These are phyloP conservation scores for Leucophora obtusa DNA, from an alignment of 2,888 invertebrate species.

Conservation along the genomic window DNA sequence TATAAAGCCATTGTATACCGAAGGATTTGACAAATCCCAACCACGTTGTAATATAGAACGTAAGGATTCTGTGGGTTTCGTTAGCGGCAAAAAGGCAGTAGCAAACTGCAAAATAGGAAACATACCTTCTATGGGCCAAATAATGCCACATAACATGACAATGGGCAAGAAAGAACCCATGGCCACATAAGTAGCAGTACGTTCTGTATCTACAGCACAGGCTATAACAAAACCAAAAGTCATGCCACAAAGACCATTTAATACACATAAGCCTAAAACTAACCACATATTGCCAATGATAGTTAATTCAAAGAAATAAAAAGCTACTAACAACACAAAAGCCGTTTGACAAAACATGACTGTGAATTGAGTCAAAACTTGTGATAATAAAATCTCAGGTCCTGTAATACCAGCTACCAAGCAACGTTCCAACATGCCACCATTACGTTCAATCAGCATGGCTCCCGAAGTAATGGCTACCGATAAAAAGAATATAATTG, in stretches of 20 bases:
- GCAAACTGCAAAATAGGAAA: slow-evolving; percentile 85
- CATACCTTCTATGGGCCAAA: slow-evolving; percentile 98
- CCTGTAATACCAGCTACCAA: slow-evolving; percentile 90
- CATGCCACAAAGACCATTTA: slow-evolving; percentile 96
- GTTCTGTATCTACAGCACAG: slow-evolving; percentile 88
- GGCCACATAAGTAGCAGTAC: slow-evolving; percentile 91
- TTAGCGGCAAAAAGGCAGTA: slow-evolving; percentile 89
- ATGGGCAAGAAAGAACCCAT: slow-evolving; percentile 92
- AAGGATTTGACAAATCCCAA: slow-evolving; percentile 85
- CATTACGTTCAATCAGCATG: slow-evolving; percentile 92
- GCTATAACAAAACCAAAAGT: slow-evolving; percentile 92
- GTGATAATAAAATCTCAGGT: slow-evolving; percentile 91
- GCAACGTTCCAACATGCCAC: slow-evolving; percentile 93
- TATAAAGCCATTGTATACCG: slow-evolving; percentile 90
- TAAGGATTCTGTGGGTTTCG: slow-evolving; percentile 92
- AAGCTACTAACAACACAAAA: slow-evolving; percentile 88
- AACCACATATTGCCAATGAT: slow-evolving; percentile 86
- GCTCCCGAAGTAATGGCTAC: slow-evolving; percentile 95
- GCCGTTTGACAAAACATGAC: slow-evolving; percentile 91
- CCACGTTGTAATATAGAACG: slow-evolving; percentile 91
- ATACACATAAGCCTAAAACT: slow-evolving; percentile 86
- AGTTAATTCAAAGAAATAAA: slow-evolving; percentile 88
- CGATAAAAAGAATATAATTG: slow-evolving; percentile 95
- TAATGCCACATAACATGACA: slow-evolving; percentile 91
- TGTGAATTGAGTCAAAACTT: slow-evolving; percentile 91